Evolutionary conservation across 2,113 vertebrate species (phyloP), one percentile per base, ranked within the genome.

Genomic region (Corythornis madagascariensis): DNA sequence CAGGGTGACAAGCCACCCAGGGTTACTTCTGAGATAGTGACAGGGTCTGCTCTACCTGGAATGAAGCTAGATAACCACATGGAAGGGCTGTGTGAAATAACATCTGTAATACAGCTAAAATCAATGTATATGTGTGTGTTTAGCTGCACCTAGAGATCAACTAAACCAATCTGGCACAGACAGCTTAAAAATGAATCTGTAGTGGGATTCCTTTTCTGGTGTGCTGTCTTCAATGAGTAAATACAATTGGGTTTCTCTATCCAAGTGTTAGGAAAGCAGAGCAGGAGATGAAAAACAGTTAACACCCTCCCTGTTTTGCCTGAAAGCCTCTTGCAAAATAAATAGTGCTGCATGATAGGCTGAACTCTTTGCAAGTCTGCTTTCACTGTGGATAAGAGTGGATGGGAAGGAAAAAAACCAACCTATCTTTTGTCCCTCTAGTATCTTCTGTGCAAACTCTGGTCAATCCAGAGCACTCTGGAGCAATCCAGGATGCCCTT

Each of bases 71-170:
- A n/a, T 2, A 3, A 25, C 17, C 26, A 11, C 8, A 2, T 11
- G 48, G 28, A 63, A 84, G 13, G 6, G 13, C 22, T n/a, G 15
- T 31, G 9, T 16, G 48, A 87, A 74, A 56, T 13, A 38, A 38
- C 2, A 38, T 31, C 59, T 48, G 19, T 13, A 57, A 10, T 18
- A 35, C 0, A 1, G 8, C 10, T 11, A 10, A 61, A 69, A 29
- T 8, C 3, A 24, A 29, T 2, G 9, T 4, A 9, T 7, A 15
- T 1, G 0, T 4, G 18, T 3, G 2, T 21, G 2, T 77, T 83
- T 38, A 84, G 33, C 47, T 74, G 60, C 10, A 24, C 28, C 33
- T 35, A 5, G 28, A 47, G 11, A 14, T 33, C 19, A 42, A 1
- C 28, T 55, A 45, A 86, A 31, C 24, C 38, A 33, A 3, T 38